Conservation (phyloP, 2,888 invertebrate species). For the Pyrocoelia pectoralis region DNA sequence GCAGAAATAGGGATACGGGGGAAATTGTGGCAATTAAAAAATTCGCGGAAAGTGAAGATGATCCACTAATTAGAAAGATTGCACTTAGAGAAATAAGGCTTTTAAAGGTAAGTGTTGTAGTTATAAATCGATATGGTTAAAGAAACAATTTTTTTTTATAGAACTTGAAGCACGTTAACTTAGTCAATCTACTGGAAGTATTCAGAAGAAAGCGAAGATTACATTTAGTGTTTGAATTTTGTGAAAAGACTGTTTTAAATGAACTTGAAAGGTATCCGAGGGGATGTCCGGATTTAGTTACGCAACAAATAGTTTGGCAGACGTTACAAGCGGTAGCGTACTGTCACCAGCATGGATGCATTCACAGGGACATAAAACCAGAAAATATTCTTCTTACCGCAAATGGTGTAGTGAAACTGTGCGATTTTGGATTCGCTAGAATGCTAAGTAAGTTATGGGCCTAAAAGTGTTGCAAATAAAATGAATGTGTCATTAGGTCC, state of each 20-base stretch:
- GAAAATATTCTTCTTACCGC: conserved; percentile 96
- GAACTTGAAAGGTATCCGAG: conserved; percentile 93
- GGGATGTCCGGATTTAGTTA: conserved; percentile 91
- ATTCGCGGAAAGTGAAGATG: conserved; percentile 96
- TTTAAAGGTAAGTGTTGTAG: conserved; percentile 76
- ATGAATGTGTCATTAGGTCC: conserved; percentile 68
- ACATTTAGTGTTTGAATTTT: conserved; percentile 98
- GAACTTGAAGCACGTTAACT: conserved; percentile 97
- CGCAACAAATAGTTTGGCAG: conserved; percentile 94
- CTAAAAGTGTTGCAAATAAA: background rate
- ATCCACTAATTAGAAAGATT: conserved; percentile 95
- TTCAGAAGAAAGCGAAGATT: conserved; percentile 94
- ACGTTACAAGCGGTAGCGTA: conserved; percentile 94
- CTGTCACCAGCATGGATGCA: conserved; percentile 96
- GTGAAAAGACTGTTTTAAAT: conserved; percentile 95
- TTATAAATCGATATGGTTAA: too few relatives aligned
- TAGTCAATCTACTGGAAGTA: conserved; percentile 97
- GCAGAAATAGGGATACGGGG: conserved; percentile 92
- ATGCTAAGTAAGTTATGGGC: conserved; percentile 78
- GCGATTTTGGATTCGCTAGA: conserved; percentile 98
- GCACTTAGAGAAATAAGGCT: conserved; percentile 93
- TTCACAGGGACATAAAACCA: conserved; percentile 97
- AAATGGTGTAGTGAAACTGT: conserved; percentile 94
- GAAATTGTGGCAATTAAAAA: conserved; percentile 96
- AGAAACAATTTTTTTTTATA: conserved; percentile 58